Percentiles rank a stretch among this genome's conserved stretches.
These are phyloP conservation scores for Tinamus guttatus DNA, from an alignment of 2,113 vertebrate genomes.

Conservation along the genomic window DNA sequence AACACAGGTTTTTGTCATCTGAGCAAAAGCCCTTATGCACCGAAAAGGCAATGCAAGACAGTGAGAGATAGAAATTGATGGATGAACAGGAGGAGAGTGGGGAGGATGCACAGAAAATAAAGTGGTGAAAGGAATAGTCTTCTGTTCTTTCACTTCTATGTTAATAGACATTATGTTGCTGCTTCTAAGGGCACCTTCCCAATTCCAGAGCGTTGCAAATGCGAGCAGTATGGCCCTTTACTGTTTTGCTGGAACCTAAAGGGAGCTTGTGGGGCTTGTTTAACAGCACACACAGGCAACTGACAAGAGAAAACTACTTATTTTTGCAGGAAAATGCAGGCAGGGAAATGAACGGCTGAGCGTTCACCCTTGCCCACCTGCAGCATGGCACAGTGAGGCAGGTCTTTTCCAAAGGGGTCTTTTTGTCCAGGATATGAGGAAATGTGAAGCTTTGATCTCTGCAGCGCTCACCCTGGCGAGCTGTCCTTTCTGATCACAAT, in stretches of 20 bases:
- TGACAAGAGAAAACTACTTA: background rate
- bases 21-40: background rate
- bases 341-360: background rate
- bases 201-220: background rate
- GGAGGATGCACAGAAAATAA: background rate
- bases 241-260: slow-evolving; percentile 6
- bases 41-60: background rate
- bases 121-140: background rate
- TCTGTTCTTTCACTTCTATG: background rate
- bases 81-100: background rate
- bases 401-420: background rate
- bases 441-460: background rate
- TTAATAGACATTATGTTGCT: background rate
- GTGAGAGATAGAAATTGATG: background rate
- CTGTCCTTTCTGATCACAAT: background rate
- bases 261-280: background rate
- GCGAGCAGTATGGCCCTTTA: background rate
- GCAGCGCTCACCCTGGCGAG: background rate
- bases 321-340: background rate
- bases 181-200: background rate
- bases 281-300: background rate
- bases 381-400: background rate
- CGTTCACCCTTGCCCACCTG: background rate
- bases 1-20: slow-evolving; percentile 9
- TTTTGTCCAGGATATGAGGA: background rate